Evolutionary conservation across 2,797 vertebrate genomes (phyloP).

Genomic region (Tapera naevia): DNA sequence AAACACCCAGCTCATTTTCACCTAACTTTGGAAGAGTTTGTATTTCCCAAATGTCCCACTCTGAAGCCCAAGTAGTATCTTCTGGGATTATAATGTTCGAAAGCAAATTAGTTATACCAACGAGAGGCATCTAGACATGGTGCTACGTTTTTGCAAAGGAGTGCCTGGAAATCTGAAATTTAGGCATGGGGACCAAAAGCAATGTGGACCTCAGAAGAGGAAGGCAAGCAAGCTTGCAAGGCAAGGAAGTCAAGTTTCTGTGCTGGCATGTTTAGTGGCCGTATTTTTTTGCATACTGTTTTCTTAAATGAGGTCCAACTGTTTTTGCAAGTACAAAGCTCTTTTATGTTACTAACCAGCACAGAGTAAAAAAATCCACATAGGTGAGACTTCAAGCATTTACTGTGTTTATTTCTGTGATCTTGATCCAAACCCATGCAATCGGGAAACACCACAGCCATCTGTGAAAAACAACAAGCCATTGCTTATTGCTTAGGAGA

Average conservation of each 20-base stretch:
- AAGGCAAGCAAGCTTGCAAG: background rate
- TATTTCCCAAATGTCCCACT: background rate
- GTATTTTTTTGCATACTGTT: background rate
- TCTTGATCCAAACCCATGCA: background rate
- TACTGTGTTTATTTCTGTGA: background rate
- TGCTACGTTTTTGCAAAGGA: background rate
- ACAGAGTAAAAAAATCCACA: background rate
- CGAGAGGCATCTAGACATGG: background rate
- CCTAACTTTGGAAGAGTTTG: background rate
- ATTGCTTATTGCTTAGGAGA: background rate
- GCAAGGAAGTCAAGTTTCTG: background rate
- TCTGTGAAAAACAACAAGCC: background rate
- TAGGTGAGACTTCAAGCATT: background rate
- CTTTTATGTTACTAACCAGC: background rate
- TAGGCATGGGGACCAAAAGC: background rate
- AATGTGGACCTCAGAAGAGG: background rate
- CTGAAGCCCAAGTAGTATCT: background rate
- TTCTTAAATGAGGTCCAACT: background rate
- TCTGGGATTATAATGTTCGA: background rate
- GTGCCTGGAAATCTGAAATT: background rate
- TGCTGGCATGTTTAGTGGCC: background rate
- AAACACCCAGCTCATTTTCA: slow-evolving; percentile 22
- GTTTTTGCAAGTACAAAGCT: background rate
- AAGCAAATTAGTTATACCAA: background rate
- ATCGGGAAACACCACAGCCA: background rate